A percentile compares a stretch with the other conserved stretches of the same genome.
These are phyloP conservation scores for Ornithoptera priamus DNA, from an alignment of 2,888 invertebrate genomes.

Conservation along the genomic window DNA sequence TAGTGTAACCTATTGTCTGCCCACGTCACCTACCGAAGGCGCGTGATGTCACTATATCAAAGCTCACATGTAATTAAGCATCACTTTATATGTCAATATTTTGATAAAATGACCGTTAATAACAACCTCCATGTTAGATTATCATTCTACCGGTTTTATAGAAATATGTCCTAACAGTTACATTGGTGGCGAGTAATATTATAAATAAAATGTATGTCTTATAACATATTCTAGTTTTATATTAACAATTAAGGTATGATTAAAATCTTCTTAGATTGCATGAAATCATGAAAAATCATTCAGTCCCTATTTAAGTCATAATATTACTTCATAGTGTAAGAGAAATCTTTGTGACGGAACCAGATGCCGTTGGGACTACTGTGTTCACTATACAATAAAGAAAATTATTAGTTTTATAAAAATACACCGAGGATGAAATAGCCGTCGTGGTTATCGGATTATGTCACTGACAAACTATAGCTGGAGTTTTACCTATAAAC, in stretches of 20 bases:
- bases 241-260: not conserved
- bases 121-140: slow-evolving; percentile 14
- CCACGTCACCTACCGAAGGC: slow-evolving; percentile 51
- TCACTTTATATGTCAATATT: slow-evolving; percentile 35
- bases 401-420: slow-evolving; percentile 2
- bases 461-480: slow-evolving; percentile 44
- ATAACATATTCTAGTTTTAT: not conserved
- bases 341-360: too few relatives aligned
- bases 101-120: slow-evolving; percentile 16
- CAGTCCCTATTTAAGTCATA: too few relatives aligned
- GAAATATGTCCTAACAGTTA: slow-evolving; percentile 32
- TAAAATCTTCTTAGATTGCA: not conserved
- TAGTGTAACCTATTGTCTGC: slow-evolving; percentile 62
- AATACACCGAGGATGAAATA: slow-evolving; percentile 26
- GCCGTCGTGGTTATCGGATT: slow-evolving; percentile 55
- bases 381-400: not conserved
- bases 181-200: not conserved
- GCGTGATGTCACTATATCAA: slow-evolving; percentile 62
- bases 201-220: not conserved
- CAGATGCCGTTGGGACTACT: too few relatives aligned
- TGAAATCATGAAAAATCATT: not conserved
- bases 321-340: too few relatives aligned
- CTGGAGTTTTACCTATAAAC: slow-evolving; percentile 41
- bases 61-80: slow-evolving; percentile 50
- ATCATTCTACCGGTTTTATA: not conserved